Conservation (phyloP, 1,140 invertebrate species). For the Nymphalis io region DNA sequence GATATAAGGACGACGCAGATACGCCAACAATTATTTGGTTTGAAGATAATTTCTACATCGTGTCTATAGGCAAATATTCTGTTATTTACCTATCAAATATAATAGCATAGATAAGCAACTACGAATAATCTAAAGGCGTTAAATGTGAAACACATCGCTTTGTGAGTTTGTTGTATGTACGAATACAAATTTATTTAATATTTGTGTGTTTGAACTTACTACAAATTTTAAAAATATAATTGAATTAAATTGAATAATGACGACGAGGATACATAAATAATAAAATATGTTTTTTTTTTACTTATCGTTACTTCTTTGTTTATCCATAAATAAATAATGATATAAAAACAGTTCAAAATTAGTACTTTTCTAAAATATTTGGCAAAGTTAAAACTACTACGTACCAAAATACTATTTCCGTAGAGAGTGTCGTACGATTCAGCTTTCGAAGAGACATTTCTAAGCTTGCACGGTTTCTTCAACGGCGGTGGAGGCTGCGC, state of each 20-base stretch:
- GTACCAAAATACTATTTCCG: conserved; percentile 68
- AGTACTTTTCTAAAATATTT: too few relatives aligned
- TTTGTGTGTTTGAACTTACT: too few relatives aligned
- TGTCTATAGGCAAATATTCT: background rate
- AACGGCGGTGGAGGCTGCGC: conserved; percentile 61
- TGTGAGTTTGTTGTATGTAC: background rate
- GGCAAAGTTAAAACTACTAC: conserved; percentile 41
- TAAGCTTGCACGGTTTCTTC: conserved; percentile 76
- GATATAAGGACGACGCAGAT: conserved; percentile 4
- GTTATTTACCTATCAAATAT: conserved; percentile 5
- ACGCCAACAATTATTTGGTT: conserved; percentile 8
- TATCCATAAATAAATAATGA: too few relatives aligned
- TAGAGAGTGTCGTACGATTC: conserved; percentile 75
- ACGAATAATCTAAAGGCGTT: conserved; percentile 3
- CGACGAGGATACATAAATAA: background rate
- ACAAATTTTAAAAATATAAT: background rate
- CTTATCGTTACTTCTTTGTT: too few relatives aligned
- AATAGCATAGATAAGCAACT: conserved; percentile 6
- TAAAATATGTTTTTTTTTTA: background rate
- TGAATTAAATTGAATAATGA: background rate
- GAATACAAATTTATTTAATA: too few relatives aligned
- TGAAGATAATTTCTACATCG: conserved; percentile 12
- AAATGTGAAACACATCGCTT: background rate
- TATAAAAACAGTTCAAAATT: too few relatives aligned
- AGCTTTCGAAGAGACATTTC: conserved; percentile 69